Evolutionary conservation across 1,140 invertebrate genomes (phyloP), one percentile per base, ranked within the genome.

Genomic region (Conus ventricosus): DNA sequence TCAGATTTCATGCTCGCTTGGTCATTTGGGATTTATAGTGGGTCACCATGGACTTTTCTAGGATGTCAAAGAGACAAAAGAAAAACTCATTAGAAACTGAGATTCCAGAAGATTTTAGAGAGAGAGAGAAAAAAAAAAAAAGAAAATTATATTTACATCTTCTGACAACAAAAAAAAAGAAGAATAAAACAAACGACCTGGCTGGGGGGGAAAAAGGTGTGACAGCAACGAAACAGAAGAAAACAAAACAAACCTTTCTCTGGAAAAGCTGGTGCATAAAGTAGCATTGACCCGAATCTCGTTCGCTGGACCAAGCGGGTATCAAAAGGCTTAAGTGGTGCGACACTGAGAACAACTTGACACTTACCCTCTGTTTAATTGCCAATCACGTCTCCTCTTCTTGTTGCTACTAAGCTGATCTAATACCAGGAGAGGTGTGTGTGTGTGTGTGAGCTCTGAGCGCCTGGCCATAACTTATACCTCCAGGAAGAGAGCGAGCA

Each of bases 281-380:
- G 15, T 20, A 71, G 67, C 67, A 71, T 71, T 71, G 67, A 71
- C 67, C 67, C 67, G 67, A 6, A 71, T 71, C 20, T 71, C 67
- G 11, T 23, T 23, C 15, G 13, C 6, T 7, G 13, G 15, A 20
- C 67, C 20, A 13, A 13, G 20, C 67, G 6, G 67, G 20, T 8
- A 20, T 71, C 67, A 20, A 23, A 23, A n/a, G 67, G 23, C 67
- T 71, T 71, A 71, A 6, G 10, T 6, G 67, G 67, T 5, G 23
- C 17, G 11, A 71, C 67, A 71, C 67, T 71, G 67, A 23, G 20
- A 71, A 71, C 67, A 71, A 23, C 20, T 71, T 71, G 67, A 71
- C 67, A 71, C 20, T 71, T 71, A 71, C 67, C 67, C 67, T 71
- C 67, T 71, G 67, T 71, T 71, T 71, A 71, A 71, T 71, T 71